These are phyloP conservation scores for Sabellastarte sp. DNA, from an alignment of 2,888 invertebrate genomes.

Conservation along the genomic window DNA sequence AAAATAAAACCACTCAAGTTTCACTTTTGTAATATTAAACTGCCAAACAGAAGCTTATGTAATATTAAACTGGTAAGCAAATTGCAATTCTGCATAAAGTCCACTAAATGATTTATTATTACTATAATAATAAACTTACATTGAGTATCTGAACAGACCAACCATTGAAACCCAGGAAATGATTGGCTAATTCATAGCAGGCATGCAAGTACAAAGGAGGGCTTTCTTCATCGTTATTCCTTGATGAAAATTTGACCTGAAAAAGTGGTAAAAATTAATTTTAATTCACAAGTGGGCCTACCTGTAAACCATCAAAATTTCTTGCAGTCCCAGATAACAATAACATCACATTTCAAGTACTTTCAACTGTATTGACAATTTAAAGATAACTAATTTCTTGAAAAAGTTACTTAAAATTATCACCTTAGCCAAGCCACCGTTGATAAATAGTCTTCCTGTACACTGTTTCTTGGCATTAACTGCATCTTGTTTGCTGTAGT, in stretches of 20 bases:
- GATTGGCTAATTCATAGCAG: conserved; percentile 45
- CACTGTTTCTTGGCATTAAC: conserved; percentile 6
- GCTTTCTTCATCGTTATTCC: conserved; percentile 23
- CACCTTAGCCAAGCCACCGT: conserved; percentile 13
- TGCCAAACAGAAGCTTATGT: too few relatives aligned
- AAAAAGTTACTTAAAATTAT: not conserved
- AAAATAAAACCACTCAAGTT: too few relatives aligned
- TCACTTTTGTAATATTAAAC: too few relatives aligned
- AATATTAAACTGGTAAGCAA: too few relatives aligned
- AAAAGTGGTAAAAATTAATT: conserved; percentile 4
- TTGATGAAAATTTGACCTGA: conserved; percentile 39
- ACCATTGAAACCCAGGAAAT: conserved; percentile 49
- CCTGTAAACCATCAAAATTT: not conserved
- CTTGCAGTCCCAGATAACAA: not conserved
- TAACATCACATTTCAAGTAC: not conserved
- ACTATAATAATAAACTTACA: not conserved
- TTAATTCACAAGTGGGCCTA: not conserved
- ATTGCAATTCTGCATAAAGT: too few relatives aligned
- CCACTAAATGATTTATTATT: too few relatives aligned
- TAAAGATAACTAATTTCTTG: not conserved
- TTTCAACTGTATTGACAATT: not conserved
- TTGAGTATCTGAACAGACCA: conserved; percentile 32
- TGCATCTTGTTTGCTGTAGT: conserved; percentile 13
- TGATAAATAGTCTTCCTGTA: conserved; percentile 6
- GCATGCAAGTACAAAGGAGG: conserved; percentile 32